Conservation (phyloP, 2,888 invertebrate genomes). For the Xiphydria camelus region DNA sequence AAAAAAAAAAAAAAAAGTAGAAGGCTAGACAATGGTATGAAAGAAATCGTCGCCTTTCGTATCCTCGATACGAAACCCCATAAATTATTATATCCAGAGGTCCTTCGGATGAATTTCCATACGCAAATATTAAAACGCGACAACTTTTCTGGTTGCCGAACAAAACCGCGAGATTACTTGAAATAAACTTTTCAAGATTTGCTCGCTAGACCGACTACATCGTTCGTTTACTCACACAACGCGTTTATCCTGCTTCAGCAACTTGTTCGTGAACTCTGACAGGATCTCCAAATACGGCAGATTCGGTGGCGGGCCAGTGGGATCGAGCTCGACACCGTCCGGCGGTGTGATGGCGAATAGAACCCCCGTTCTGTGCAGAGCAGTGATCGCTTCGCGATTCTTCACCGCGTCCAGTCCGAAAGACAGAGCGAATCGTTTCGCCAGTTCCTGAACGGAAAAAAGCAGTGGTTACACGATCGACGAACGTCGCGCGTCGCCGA, state of each 20-base stretch:
- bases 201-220: no score
- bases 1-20: no score
- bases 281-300: constrained; percentile 93
- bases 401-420: constrained; percentile 96
- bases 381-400: constrained; percentile 94
- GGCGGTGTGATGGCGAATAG: constrained; percentile 78
- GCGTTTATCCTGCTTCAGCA: constrained; percentile 94
- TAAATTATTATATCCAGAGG: no score
- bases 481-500: constrained; percentile 13
- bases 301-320: constrained; percentile 81
- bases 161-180: neutral
- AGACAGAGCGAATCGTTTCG: constrained; percentile 93
- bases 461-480: neutral
- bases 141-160: no score
- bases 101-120: no score
- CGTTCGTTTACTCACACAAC: constrained; percentile 82
- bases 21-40: no score
- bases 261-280: constrained; percentile 93
- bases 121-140: no score
- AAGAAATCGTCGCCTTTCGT: no score
- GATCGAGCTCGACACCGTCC: constrained; percentile 69
- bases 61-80: no score
- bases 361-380: constrained; percentile 93
- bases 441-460: constrained; percentile 73
- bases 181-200: no score